Evolutionary conservation across 1,140 invertebrate genomes (phyloP).

Genomic region (Cydia amplana): DNA sequence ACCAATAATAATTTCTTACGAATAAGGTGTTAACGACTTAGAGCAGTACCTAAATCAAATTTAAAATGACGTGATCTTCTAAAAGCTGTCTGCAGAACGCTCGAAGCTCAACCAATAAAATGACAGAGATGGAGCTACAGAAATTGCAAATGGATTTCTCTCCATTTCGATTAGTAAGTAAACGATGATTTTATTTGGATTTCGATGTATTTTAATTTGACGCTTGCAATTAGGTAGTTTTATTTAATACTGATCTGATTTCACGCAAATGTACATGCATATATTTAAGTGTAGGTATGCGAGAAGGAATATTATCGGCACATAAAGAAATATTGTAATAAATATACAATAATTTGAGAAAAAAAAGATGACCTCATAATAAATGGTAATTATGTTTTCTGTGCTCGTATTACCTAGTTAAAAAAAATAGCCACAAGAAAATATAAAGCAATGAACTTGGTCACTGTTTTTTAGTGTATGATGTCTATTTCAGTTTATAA

Average conservation of each 20-base stretch:
- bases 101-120: constrained; percentile 1
- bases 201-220: not conserved
- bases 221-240: not conserved
- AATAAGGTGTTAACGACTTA: not conserved
- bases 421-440: no score
- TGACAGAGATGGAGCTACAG: constrained; percentile 12
- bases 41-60: not conserved
- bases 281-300: not conserved
- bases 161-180: constrained; percentile 15
- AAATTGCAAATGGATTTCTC: constrained; percentile 15
- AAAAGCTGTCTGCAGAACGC: constrained; percentile 1
- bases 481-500: no score
- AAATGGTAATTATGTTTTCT: no score
- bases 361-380: no score
- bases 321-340: no score
- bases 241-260: not conserved
- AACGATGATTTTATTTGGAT: not conserved
- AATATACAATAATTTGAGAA: no score
- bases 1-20: not conserved
- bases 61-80: not conserved
- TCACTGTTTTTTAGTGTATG: no score
- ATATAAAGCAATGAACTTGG: no score
- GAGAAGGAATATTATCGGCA: no score
- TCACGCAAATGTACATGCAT: not conserved
- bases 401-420: no score